Evolutionary conservation across 2,888 invertebrate genomes (phyloP), one percentile per base, ranked within the genome.

Genomic region (Troglohyphantes excavatus): DNA sequence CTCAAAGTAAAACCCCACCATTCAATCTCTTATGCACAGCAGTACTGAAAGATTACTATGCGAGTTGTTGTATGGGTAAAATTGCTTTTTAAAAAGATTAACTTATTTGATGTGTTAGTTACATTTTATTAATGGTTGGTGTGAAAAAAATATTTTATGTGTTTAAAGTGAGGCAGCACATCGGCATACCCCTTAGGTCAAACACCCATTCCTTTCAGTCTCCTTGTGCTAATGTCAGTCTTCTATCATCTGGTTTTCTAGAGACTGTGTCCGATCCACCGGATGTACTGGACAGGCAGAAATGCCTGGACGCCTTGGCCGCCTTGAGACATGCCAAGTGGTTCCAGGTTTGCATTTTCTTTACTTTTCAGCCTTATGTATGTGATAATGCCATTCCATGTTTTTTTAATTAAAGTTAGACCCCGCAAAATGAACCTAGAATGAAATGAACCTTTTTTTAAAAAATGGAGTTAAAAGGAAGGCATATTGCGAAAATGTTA

Each of bases 311-410:
- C 96, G 99, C 99, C 95, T 97, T 99, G 95, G 99, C 99, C 95
- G 98, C 98, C 95, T 97, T 99, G 95, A 97, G 99, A 95, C 99
- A 98, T 96, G 98, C 99, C 95, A 99, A 99, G 96, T 99, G 99
- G 99, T 99, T 99, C 97, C 99, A 99, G 98, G 98, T 98, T 91
- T 91, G 92, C 91, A 91, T 91, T 91, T 91, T 91, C 79, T 82
- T 91, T 91, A 93, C 93, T 93, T 93, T 93, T 92, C 93, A 93
- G 93, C 93, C 93, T 94, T 93, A 92, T 93, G 93, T 92, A 90
- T 92, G 65, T 90, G 79, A 75, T 33, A 33, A 33, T 26, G 78
- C 61, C 53, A 39, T 53, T 13, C 53, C 53, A 27, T 67, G 67
- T 81, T 27, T 78, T 19, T 26, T n/a, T n/a, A n/a, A n/a, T n/a